Percentiles rank a stretch among this genome's conserved stretches.
Evolutionary conservation across 2,797 vertebrate species (phyloP).

Genomic region (Lagorchestes hirsutus): DNA sequence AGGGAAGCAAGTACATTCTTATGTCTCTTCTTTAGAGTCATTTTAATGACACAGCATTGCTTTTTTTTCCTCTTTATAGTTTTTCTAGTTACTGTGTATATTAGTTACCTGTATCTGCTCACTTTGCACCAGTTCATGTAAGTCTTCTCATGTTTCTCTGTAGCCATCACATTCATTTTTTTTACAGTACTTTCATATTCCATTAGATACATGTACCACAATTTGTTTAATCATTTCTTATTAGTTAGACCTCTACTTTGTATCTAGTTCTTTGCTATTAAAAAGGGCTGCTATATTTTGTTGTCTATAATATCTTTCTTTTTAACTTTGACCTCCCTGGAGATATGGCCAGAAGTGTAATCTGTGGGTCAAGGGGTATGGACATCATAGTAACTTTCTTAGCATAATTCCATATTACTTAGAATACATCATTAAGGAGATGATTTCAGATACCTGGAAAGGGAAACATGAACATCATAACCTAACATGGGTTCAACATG

Average conservation of each 20-base stretch:
- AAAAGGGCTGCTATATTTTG: not conserved
- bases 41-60: not conserved
- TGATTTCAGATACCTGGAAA: not conserved
- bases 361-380: not conserved
- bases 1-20: not conserved
- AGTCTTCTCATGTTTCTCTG: not conserved
- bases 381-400: not conserved
- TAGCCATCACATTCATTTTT: not conserved
- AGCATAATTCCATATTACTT: not conserved
- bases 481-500: not conserved
- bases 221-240: not conserved
- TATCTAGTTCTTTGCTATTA: not conserved
- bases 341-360: not conserved
- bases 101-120: not conserved
- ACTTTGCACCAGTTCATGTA: not conserved
- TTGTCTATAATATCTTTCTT: not conserved
- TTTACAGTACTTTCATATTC: not conserved
- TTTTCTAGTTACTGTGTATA: not conserved
- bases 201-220: not conserved
- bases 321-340: not conserved
- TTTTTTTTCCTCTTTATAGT: not conserved
- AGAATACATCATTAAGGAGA: not conserved
- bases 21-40: not conserved
- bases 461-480: not conserved
- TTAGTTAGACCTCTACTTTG: not conserved